Base-by-base conservation (phyloP, 2,113 vertebrate genomes). In the Sialia sialis region DNA sequence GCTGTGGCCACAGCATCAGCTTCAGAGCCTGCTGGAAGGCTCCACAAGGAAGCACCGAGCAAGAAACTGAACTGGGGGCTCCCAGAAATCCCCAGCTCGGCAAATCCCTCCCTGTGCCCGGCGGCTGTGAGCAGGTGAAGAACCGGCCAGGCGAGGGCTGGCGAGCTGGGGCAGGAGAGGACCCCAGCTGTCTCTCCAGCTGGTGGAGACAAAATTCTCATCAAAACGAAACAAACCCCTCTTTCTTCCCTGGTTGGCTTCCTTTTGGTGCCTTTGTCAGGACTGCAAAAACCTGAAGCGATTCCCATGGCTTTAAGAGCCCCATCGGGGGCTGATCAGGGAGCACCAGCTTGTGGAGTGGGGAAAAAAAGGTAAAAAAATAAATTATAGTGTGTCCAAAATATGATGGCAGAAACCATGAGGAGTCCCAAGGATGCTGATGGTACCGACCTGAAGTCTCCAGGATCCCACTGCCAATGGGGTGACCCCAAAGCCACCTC, bases 131-230 rank as follows among this genome's bases (percentile, higher is more conserved):
- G 89, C 83, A 95, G 83, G 89, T 90, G 59, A 96, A 73, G 76
- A 95, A 49, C 46, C 5, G 16, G 59, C 13, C 0, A 88, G 83
- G 93, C 70, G 6, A 93, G 80, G 91, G 94, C 83, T 96, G 91
- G 88, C 21, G 70, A 87, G 90, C 66, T 0, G 8, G 94, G 95
- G 91, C 94, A 95, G 78, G 68, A 93, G 89, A 83, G 86, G 76
- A 95, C 73, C 63, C 93, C 94, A 96, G 95, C 94, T 96, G 95
- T 94, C 91, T 92, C 91, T 95, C 95, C 95, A 96, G 95, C 95
- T 96, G 93, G 94, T 94, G 80, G 83, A 93, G 76, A 94, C 91
- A 88, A 93, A 95, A 95, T 93, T 95, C 89, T 92, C 95, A 93
- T 95, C 86, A 73, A 92, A 94, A 59, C 0, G 4, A 86, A 95